A percentile compares a stretch with the other conserved stretches of the same genome.
phyloP scores from a whole-genome alignment of 2,888 invertebrate species.

The Callimorpha dominula region DNA sequence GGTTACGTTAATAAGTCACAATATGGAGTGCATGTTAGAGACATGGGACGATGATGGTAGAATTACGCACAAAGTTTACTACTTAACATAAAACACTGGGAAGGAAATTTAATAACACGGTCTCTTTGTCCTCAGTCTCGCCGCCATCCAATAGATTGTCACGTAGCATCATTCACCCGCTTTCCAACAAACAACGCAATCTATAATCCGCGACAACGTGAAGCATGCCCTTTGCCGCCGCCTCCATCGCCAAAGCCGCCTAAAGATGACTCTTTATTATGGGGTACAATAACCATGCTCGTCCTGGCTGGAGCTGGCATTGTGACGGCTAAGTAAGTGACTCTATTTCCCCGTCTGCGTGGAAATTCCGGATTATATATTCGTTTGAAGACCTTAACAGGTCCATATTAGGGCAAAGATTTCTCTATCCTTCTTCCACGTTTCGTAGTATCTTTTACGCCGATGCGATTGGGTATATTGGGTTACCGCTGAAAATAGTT shows the following conservation, averaged over 20 bases:
- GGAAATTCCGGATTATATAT: too few species aligned
- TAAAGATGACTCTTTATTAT: constrained; percentile 65
- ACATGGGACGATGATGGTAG: background rate
- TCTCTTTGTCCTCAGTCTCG: background rate
- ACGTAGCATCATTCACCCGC: constrained; percentile 49
- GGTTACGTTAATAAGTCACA: too few species aligned
- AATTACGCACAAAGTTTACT: background rate
- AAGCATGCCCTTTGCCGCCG: constrained; percentile 60
- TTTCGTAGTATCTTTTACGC: too few species aligned
- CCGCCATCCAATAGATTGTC: constrained; percentile 22
- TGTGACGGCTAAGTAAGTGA: constrained; percentile 70
- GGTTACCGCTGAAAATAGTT: too few species aligned
- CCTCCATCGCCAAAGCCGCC: constrained; percentile 66
- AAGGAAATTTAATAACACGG: background rate
- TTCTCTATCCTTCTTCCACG: too few species aligned
- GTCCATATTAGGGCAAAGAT: too few species aligned
- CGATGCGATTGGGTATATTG: too few species aligned
- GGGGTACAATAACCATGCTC: constrained; percentile 65
- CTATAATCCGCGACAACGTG: constrained; percentile 53
- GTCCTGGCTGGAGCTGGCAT: constrained; percentile 64
- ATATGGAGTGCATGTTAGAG: too few species aligned
- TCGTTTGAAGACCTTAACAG: too few species aligned
- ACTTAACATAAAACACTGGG: background rate
- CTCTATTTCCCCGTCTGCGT: background rate
- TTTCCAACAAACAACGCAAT: constrained; percentile 28